Evolutionary conservation across 2,113 vertebrate species (phyloP), one percentile per base, ranked within the genome.

Genomic region (Nycticorax nycticorax): DNA sequence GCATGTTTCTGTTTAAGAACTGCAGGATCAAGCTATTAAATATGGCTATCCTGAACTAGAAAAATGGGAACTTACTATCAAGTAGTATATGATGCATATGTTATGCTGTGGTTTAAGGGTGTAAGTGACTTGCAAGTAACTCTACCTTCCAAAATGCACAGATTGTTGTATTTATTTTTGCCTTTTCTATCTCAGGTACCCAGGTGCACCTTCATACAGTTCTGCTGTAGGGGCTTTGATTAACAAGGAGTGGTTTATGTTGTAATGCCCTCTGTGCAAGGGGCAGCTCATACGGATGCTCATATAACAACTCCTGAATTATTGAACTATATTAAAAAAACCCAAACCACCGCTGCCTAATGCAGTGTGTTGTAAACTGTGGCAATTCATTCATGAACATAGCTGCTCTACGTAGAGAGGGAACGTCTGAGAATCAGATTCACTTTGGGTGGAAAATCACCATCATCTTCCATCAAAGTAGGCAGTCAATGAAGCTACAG

Each of bases 301-400:
- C 50, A 12, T 28, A 1, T 16, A 66, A n/a, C 12, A 88, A 9
- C 9, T 90, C 81, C 10, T 20, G 24, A 64, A 35, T 45, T 21
- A 10, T 20, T 55, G 48, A 93, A 55, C 28, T 48, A 2, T 47
- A 30, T 52, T 22, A 24, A 24, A 48, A 59, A 53, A 43, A 20
- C 0, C 6, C 26, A 28, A 32, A 56, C 8, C 27, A 55, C 9
- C 3, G 1, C 2, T 60, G 50, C n/a, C 62, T 64, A 56, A 27
- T 77, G 50, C 21, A 45, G 6, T 2, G 4, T 45, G 15, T 86
- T 77, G 16, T n/a, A 47, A 87, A 14, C 45, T 1, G 0, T 39
- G 23, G 6, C 24, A 62, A 7, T 6, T 69, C 7, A 19, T 60
- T 81, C 27, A 23, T 43, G 33, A 53, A 37, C 3, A 0, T 33